phyloP scores from a whole-genome alignment of 2,888 invertebrate species.

The Argyra leucocephala region DNA sequence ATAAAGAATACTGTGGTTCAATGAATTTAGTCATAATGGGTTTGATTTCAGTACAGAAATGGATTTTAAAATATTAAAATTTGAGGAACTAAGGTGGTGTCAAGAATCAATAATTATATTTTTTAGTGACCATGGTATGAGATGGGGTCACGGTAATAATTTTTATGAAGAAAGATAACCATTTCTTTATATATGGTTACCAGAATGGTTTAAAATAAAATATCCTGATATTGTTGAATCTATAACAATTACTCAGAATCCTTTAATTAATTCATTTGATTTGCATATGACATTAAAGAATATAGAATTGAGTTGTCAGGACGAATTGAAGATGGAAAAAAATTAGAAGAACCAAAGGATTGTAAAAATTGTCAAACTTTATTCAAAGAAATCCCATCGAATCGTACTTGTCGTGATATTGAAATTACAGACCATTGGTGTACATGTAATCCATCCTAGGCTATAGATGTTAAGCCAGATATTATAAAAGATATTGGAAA shows the following conservation, averaged over 20 bases:
- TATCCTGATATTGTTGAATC: slow-evolving; percentile 47
- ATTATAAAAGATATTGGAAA: slow-evolving; percentile 33
- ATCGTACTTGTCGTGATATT: slow-evolving; percentile 56
- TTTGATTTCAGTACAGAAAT: slow-evolving; percentile 53
- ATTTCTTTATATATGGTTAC: slow-evolving; percentile 56
- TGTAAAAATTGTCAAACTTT: slow-evolving; percentile 57
- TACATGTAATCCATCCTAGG: slow-evolving; percentile 52
- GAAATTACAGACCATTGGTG: slow-evolving; percentile 61
- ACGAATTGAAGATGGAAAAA: slow-evolving; percentile 26
- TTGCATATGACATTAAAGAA: slow-evolving; percentile 58
- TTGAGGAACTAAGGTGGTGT: slow-evolving; percentile 48
- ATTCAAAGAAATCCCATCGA: slow-evolving; percentile 47
- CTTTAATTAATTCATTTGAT: slow-evolving; percentile 62
- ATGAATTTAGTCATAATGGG: slow-evolving; percentile 60
- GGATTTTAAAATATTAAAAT: slow-evolving; percentile 50
- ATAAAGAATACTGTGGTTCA: slow-evolving; percentile 60
- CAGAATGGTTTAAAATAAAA: slow-evolving; percentile 49
- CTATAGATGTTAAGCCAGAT: slow-evolving; percentile 31
- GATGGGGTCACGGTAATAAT: slow-evolving; percentile 59
- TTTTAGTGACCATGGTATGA: slow-evolving; percentile 65
- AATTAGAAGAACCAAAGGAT: slow-evolving; percentile 37
- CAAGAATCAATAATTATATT: slow-evolving; percentile 58
- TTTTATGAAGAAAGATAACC: slow-evolving; percentile 70
- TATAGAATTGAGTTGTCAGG: slow-evolving; percentile 47
- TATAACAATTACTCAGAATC: slow-evolving; percentile 50